These are phyloP conservation scores for Rhinophrynus dorsalis DNA, from an alignment of 2,797 vertebrate genomes.

Conservation along the genomic window DNA sequence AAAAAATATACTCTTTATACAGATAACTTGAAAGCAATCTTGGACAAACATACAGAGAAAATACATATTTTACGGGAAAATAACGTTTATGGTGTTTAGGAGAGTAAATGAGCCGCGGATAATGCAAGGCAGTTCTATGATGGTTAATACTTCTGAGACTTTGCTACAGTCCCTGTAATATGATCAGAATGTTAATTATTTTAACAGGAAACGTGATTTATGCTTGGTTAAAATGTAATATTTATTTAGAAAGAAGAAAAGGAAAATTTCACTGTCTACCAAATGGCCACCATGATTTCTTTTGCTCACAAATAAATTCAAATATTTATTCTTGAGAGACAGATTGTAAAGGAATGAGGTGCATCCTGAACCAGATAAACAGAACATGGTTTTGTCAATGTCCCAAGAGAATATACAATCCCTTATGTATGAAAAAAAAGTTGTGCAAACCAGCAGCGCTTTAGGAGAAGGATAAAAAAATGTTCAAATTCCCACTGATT, in stretches of 20 bases:
- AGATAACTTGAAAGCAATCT: conserved; percentile 60
- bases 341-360: conserved; percentile 19
- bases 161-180: conserved; percentile 63
- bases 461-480: too few relatives aligned
- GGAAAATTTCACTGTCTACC: conserved; percentile 57
- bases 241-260: conserved; percentile 60
- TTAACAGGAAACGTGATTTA: conserved; percentile 50
- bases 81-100: conserved; percentile 60
- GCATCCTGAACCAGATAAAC: neutral
- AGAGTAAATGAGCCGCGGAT: conserved; percentile 72
- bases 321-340: conserved; percentile 51
- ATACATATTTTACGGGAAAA: conserved; percentile 56
- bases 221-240: conserved; percentile 67
- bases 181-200: conserved; percentile 64
- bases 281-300: conserved; percentile 59
- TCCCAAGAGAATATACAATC: conserved; percentile 8
- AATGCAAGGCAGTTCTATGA: conserved; percentile 68
- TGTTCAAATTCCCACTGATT: too few relatives aligned
- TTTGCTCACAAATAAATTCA: conserved; percentile 48
- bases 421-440: too few relatives aligned
- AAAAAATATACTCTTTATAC: conserved; percentile 46
- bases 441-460: too few relatives aligned
- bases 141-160: conserved; percentile 68
- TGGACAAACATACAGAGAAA: conserved; percentile 54
- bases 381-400: conserved; percentile 2